Base-by-base conservation (phyloP, 2,888 invertebrate species). In the Ectemnius cavifrons region DNA sequence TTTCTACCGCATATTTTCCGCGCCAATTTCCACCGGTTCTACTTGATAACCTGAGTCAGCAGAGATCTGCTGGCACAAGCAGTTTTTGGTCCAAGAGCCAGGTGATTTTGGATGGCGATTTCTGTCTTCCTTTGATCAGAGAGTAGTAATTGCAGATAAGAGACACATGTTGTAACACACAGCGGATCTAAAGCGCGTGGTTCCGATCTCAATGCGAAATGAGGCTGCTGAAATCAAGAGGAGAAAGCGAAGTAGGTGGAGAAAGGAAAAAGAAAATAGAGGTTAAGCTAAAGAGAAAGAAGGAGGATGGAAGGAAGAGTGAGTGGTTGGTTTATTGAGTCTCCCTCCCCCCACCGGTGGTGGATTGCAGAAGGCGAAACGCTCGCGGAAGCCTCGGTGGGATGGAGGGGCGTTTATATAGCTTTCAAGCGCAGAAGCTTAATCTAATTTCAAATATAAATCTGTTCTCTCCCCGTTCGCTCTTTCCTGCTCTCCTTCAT, bases 371-470 rank as follows among this genome's bases (percentile, higher is more conserved):
- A 86, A 83, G 83, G 85, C 78, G 85, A 84, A 81, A 84, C 82
- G 82, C 79, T 79, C 75, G 79, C 80, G 79, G 80, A 81, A 79
- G 52, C 52, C 16, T 52, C 83, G 76, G 80, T 79, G 73, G 84
- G 75, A 80, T 70, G 73, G 79, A 84, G 86, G 87, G 87, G 86
- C 90, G 89, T 90, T 90, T 90, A 90, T 90, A 89, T 89, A 90
- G 90, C 90, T 90, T 90, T 90, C 90, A 90, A 90, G 90, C 88
- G 89, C 90, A 90, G 90, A 85, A 90, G 89, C 89, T 90, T 90
- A 90, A 90, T 90, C 90, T 90, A 90, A 90, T 90, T 90, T 90
- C 90, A 90, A 90, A 90, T 90, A 90, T 90, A 90, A 90, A 90
- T 90, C 89, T 90, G 89, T 89, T 89, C 86, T 88, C 86, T 88